Base-by-base conservation (phyloP, 1,140 invertebrate genomes). In the Sweltsa coloradensis region DNA sequence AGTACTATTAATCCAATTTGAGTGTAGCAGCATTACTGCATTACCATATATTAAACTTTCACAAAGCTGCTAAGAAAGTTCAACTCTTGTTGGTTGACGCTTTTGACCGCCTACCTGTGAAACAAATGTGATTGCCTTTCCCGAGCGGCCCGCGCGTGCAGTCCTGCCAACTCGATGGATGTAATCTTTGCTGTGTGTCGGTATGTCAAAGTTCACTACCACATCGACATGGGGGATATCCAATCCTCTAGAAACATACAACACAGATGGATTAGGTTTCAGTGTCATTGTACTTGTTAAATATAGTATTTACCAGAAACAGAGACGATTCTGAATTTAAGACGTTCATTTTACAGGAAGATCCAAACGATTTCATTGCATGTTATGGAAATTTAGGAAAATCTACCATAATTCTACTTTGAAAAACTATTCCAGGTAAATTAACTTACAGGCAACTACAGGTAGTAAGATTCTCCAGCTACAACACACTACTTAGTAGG, bases 201-300 rank as follows among this genome's bases (percentile, higher is more conserved):
- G 96, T 59, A 99, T 93, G 63, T 99, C 95, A 66, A 92, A 89
- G 69, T 99, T 99, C 11, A 99, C 79, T 1, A 99, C 94, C 46
- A 96, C 81, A 68, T 98, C 95, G 18, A 99, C 94, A 63, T 97
- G 91, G 0, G 94, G 93, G 57, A 99, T 98, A 69, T 99, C 96
- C 42, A 99, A 72, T 62, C 94, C 93, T 72, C 91, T 89, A 64
- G n/a, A 68, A 67, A 52, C 23, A 55, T 11, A n/a, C n/a, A n/a
- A n/a, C n/a, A n/a, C n/a, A n/a, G n/a, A n/a, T n/a, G n/a, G n/a
- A n/a, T n/a, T n/a, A n/a, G n/a, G n/a, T n/a, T n/a, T 47, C 6
- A 49, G 48, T 39, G 31, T 18, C 21, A 42, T 23, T 14, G 14
- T 5, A 9, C 2, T 29, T 40, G 36, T 34, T 29, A 37, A 24